Base-by-base conservation (phyloP, 1,140 invertebrate genomes). In the Drosophila lacteicornis region DNA sequence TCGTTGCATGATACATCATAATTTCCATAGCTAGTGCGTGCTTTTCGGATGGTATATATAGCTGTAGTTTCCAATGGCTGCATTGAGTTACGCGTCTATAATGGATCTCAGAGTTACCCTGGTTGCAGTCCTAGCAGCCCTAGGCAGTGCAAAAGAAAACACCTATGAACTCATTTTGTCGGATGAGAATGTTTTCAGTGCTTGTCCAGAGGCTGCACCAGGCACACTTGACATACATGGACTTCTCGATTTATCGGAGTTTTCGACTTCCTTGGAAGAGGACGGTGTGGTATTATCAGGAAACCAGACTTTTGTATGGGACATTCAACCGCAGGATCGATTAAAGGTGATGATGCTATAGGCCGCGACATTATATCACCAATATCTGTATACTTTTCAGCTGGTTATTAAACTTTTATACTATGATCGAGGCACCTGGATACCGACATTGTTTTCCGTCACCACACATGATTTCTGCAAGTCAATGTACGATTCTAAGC, bases 301-400 rank as follows among this genome's bases (percentile, higher is more conserved):
- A 25, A 65, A 65, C 11, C 0, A 3, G 1, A 36, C 19, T 0
- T 25, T 25, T 19, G 1, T 45, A 12, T 61, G 62, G 62, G 62
- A 61, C 15, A 65, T 65, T n/a, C n/a, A 65, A n/a, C 19, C 12
- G 3, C 17, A 17, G 56, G 62, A 65, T 61, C 62, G 38, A 7
- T 11, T 65, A 17, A 12, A 45, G 56, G 61, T 65, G 17, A 60
- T 3, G n/a, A 25, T 2, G n/a, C 17, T 22, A n/a, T 4, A 22
- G 7, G 17, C 6, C 6, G 4, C 2, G 1, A 12, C 15, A 19
- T n/a, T 15, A 11, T 4, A 15, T 15, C 1, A 11, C 17, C 0
- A 0, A 38, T 22, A 8, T 19, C 4, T 25, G 3, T 1, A 12
- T 13, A 33, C 45, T 25, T 33, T n/a, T 7, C 13, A 65, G 61